Percentiles rank a stretch among this genome's conserved stretches.
Conservation (phyloP, 2,888 invertebrate genomes). For the Hirudinaria manillensis region DNA sequence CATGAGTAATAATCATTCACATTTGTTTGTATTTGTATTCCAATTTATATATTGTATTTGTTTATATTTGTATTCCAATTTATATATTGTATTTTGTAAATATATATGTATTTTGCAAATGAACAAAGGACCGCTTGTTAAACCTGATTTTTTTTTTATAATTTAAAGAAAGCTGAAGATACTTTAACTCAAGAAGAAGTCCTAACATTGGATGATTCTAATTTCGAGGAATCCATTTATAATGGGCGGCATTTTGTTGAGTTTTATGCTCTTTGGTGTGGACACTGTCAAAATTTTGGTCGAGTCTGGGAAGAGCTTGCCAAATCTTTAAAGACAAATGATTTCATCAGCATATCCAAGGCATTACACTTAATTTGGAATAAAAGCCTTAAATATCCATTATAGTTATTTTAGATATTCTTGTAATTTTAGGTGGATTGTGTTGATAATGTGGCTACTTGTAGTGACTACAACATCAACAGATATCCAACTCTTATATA, state of each 20-base stretch:
- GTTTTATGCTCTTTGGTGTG: slow-evolving; percentile 88
- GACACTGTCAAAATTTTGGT: slow-evolving; percentile 74
- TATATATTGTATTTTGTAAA: no score
- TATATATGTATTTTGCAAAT: no score
- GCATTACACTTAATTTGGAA: slow-evolving; percentile 39
- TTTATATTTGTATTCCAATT: no score
- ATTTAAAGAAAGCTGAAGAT: no score
- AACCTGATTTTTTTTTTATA: no score
- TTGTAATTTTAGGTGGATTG: slow-evolving; percentile 65
- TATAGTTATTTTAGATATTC: background rate
- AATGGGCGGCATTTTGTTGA: slow-evolving; percentile 77
- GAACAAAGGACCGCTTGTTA: no score
- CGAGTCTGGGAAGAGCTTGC: slow-evolving; percentile 79
- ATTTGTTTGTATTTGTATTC: no score
- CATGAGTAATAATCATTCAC: no score
- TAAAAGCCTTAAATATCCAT: background rate
- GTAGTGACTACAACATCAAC: slow-evolving; percentile 73
- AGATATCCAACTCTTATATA: slow-evolving; percentile 81
- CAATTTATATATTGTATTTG: no score
- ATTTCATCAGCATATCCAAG: slow-evolving; percentile 69
- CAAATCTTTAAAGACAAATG: slow-evolving; percentile 63
- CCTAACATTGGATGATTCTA: slow-evolving; percentile 19
- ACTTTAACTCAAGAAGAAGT: background rate
- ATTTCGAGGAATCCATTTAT: slow-evolving; percentile 15
- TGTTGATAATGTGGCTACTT: slow-evolving; percentile 68